Evolutionary conservation across 2,113 vertebrate genomes (phyloP).

Genomic region (Hippocampus guttulatus): DNA sequence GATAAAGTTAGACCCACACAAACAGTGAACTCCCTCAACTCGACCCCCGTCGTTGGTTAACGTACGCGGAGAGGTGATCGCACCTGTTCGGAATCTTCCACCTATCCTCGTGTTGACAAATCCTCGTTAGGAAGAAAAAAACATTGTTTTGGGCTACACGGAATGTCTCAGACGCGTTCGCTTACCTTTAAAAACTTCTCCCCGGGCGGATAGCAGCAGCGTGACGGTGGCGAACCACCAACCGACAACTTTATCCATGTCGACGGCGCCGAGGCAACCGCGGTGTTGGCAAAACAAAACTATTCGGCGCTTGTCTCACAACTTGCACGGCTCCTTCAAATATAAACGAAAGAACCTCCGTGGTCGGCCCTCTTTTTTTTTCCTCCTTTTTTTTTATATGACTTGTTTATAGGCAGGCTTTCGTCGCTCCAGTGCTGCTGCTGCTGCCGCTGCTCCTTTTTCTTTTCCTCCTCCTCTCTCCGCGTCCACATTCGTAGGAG

Average conservation of each 20-base stretch:
- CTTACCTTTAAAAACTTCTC: slow-evolving; percentile 79
- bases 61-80: background rate
- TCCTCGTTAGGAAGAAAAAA: background rate
- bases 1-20: slow-evolving; percentile 42
- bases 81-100: slow-evolving; percentile 34
- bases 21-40: slow-evolving; percentile 22
- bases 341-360: background rate
- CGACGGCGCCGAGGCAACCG: slow-evolving; percentile 47
- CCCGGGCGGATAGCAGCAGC: slow-evolving; percentile 65
- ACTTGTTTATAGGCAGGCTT: slow-evolving; percentile 16
- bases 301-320: slow-evolving; percentile 44
- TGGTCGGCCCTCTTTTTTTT: background rate
- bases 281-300: slow-evolving; percentile 55
- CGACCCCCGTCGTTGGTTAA: background rate
- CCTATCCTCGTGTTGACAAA: background rate
- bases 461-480: slow-evolving; percentile 23
- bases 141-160: background rate
- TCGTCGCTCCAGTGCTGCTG: slow-evolving; percentile 27
- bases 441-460: slow-evolving; percentile 4
- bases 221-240: slow-evolving; percentile 64
- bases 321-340: slow-evolving; percentile 25
- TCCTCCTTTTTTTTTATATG: background rate
- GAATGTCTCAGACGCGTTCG: slow-evolving; percentile 10
- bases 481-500: slow-evolving; percentile 59
- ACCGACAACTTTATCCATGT: slow-evolving; percentile 78